Conservation (phyloP, 2,797 vertebrate genomes). For the Smutsia gigantea region DNA sequence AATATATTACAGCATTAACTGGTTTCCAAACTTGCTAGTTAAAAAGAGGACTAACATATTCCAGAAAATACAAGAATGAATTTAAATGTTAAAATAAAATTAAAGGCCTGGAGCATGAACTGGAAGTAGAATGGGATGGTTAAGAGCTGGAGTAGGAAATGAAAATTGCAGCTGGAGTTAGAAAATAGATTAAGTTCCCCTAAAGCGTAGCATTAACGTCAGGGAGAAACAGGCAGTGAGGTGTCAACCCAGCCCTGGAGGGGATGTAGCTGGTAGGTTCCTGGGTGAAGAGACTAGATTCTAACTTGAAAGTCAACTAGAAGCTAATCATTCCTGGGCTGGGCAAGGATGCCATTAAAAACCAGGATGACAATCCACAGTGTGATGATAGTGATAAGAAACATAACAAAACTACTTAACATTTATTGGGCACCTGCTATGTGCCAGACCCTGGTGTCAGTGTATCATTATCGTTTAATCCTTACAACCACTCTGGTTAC, state of each 20-base stretch:
- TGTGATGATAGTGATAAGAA: no score
- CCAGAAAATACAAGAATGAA: not conserved
- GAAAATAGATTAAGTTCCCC: not conserved
- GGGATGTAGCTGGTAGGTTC: not conserved
- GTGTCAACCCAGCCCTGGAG: not conserved
- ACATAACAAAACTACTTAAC: not conserved
- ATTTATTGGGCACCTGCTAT: not conserved
- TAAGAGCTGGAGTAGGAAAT: not conserved
- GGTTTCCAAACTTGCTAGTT: not conserved
- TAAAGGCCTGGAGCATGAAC: not conserved
- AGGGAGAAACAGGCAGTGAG: not conserved
- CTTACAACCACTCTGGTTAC: not conserved
- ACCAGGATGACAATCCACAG: not conserved
- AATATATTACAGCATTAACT: not conserved
- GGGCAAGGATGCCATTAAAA: not conserved
- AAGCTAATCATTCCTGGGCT: not conserved
- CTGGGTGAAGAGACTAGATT: not conserved
- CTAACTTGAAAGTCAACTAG: not conserved
- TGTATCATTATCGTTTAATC: not conserved
- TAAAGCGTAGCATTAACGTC: not conserved
- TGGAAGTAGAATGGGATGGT: not conserved
- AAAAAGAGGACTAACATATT: not conserved
- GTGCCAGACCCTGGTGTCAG: not conserved
- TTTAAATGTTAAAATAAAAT: constrained; percentile 43
- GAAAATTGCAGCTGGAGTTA: not conserved